A percentile compares a stretch with the other conserved stretches of the same genome.
Evolutionary conservation across 2,888 invertebrate genomes (phyloP).

Genomic region (Listrodromus nycthemerus): DNA sequence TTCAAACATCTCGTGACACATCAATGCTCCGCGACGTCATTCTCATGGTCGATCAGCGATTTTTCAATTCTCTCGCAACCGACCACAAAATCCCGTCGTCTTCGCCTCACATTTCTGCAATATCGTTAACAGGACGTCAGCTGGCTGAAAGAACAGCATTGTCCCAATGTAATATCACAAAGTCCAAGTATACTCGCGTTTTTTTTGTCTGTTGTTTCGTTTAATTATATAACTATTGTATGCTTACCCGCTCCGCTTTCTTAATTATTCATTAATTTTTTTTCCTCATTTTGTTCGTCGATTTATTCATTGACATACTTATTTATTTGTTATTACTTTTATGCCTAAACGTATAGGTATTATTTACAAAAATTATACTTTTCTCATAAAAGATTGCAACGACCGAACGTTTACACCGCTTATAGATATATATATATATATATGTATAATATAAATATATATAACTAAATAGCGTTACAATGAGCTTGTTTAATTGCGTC

Average conservation of each 20-base stretch:
- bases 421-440: slow-evolving; percentile 44
- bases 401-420: slow-evolving; percentile 46
- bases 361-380: slow-evolving; percentile 80
- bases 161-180: slow-evolving; percentile 81
- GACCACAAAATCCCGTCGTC: slow-evolving; percentile 40
- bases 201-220: slow-evolving; percentile 31
- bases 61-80: slow-evolving; percentile 39
- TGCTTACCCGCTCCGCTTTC: slow-evolving; percentile 62
- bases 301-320: slow-evolving; percentile 57
- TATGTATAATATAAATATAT: slow-evolving; percentile 19
- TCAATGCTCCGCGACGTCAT: slow-evolving; percentile 3
- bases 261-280: slow-evolving; percentile 61
- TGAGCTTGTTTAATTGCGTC: slow-evolving; percentile 9
- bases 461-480: slow-evolving; percentile 34
- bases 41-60: neutral
- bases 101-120: slow-evolving; percentile 70
- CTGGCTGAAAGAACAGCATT: slow-evolving; percentile 72
- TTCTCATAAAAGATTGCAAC: slow-evolving; percentile 45
- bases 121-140: slow-evolving; percentile 73
- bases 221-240: slow-evolving; percentile 54
- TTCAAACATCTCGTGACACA: neutral
- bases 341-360: slow-evolving; percentile 77
- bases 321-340: slow-evolving; percentile 65
- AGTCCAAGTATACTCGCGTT: slow-evolving; percentile 81
- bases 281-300: slow-evolving; percentile 26